These are phyloP conservation scores for Cromileptes altivelis DNA, from an alignment of 2,113 vertebrate species.

Conservation along the genomic window DNA sequence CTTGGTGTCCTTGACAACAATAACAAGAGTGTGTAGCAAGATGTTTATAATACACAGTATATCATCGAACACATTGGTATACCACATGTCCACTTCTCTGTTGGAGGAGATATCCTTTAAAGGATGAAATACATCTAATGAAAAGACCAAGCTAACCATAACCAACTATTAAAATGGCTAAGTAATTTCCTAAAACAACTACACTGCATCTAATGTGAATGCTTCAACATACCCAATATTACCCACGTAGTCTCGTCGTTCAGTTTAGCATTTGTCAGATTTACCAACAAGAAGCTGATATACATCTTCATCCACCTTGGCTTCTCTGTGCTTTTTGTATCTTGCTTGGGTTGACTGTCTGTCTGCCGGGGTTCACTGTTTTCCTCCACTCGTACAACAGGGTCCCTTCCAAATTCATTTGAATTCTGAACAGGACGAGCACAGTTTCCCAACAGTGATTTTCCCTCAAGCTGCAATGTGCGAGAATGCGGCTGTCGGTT, in stretches of 20 bases:
- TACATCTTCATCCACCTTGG: background rate
- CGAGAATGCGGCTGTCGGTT: constrained; percentile 64
- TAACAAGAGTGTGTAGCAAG: background rate
- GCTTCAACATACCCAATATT: background rate
- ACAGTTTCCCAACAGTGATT: constrained; percentile 67
- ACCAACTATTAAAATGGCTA: background rate
- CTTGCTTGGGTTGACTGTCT: constrained; percentile 30
- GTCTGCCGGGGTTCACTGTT: constrained; percentile 25
- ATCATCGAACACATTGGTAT: background rate
- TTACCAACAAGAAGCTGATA: background rate
- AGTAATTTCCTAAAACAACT: background rate
- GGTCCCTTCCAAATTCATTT: constrained; percentile 70
- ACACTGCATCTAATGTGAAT: background rate
- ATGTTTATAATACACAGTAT: background rate
- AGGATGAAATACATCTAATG: background rate
- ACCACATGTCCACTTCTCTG: background rate
- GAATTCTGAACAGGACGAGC: constrained; percentile 66
- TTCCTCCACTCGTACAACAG: constrained; percentile 44
- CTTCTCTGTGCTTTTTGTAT: constrained; percentile 7
- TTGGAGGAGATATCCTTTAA: background rate
- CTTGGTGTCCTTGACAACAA: background rate
- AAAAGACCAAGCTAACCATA: background rate
- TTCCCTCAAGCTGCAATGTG: constrained; percentile 64
- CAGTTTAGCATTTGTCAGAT: background rate
- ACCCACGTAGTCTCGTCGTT: background rate